Percentiles rank a stretch among this genome's conserved stretches.
These are phyloP conservation scores for Erinaceus europaeus DNA, from an alignment of 2,113 vertebrate genomes.

Conservation along the genomic window DNA sequence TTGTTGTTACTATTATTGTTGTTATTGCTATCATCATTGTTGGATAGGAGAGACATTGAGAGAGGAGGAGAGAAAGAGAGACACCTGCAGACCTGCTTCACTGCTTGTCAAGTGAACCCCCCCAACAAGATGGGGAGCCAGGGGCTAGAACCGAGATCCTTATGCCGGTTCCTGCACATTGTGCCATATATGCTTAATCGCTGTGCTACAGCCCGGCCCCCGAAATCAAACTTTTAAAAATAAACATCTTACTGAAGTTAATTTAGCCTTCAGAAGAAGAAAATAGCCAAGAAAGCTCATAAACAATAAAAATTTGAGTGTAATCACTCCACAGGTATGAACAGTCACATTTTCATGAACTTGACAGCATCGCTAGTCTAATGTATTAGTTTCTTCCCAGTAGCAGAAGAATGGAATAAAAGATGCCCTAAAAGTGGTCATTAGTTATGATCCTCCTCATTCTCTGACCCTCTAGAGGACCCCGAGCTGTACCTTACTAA, in stretches of 20 bases:
- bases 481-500: not conserved
- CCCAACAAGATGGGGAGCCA: too few species aligned
- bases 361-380: not conserved
- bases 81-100: too few species aligned
- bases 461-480: not conserved
- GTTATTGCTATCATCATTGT: too few species aligned
- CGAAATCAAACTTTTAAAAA: constrained; percentile 7
- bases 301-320: not conserved
- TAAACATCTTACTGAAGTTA: not conserved
- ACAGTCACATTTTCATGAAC: not conserved
- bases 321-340: not conserved
- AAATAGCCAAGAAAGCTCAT: not conserved
- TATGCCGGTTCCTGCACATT: too few species aligned
- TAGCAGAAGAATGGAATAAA: not conserved
- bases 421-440: not conserved
- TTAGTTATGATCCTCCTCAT: not conserved
- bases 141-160: too few species aligned
- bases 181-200: too few species aligned
- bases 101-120: too few species aligned
- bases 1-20: too few species aligned
- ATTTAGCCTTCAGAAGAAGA: not conserved
- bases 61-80: too few species aligned
- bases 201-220: too few species aligned
- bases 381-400: not conserved
- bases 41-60: too few species aligned